Evolutionary conservation across 2,888 invertebrate species (phyloP), one percentile per base, ranked within the genome.

Genomic region (Lamellibrachia satsuma): DNA sequence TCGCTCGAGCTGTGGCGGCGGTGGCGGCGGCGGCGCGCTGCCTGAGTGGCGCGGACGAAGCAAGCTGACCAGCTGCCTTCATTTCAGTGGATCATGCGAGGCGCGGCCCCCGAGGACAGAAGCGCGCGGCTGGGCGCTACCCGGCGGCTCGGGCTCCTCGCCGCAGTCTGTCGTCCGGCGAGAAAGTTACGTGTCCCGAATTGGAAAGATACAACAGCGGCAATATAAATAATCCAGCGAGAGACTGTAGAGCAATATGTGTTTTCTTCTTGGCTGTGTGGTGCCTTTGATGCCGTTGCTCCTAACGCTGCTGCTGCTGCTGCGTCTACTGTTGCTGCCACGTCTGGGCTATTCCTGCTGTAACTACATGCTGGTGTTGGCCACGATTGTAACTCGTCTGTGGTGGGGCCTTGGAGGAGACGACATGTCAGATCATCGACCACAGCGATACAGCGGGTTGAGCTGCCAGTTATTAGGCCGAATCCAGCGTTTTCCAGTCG

Each of bases 361-460:
- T 75, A n/a, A n/a, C 75, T 75, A 75, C 75, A 22, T 75, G 75
- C n/a, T 75, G 75, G n/a, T 22, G 75, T 22, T 75, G 4, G 75
- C 75, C 75, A 15, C 75, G 75, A 75, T n/a, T 22, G 75, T 75
- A 75, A 6, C 3, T 75, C 75, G 22, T 75, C 75, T 75, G 75
- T 75, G n/a, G 22, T 75, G 6, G 75, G 22, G 22, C 75, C 6
- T 22, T 75, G 75, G 22, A 15, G 75, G 75, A 11, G 75, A 75
- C 75, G 75, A 75, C 75, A 75, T 75, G 75, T n/a, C 75, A n/a
- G 75, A 75, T 22, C 75, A 75, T 75, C 75, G 75, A 75, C 75
- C n/a, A n/a, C 75, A 3, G 6, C 75, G 75, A 75, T 15, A 75
- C 75, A 75, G 22, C 15, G 75, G n/a, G 75, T 75, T 75, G 75